A percentile compares a stretch with the other conserved stretches of the same genome.
These are phyloP conservation scores for Fratercula arctica DNA, from an alignment of 2,797 vertebrate species.

Conservation along the genomic window DNA sequence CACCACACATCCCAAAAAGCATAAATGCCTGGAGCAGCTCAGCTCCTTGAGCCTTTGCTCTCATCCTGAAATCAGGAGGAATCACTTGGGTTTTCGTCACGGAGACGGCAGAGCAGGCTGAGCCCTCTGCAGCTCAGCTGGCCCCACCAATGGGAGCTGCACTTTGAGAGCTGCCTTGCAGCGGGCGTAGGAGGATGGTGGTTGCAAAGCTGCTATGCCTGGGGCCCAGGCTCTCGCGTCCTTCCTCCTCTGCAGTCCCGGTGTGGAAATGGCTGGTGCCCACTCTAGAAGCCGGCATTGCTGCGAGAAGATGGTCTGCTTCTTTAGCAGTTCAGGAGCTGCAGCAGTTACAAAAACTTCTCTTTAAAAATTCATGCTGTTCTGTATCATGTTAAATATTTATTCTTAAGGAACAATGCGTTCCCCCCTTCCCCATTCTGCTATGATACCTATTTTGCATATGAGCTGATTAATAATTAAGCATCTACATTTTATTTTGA, in stretches of 20 bases:
- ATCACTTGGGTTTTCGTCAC: not conserved
- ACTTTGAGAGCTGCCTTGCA: not conserved
- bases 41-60: not conserved
- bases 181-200: not conserved
- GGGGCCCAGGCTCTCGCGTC: not conserved
- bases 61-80: not conserved
- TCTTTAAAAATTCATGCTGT: slow-evolving; percentile 66
- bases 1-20: not conserved
- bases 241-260: not conserved
- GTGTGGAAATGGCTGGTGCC: not conserved
- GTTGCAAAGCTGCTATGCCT: not conserved
- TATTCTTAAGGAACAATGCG: slow-evolving; percentile 57
- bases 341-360: slow-evolving; percentile 50
- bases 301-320: slow-evolving; percentile 5
- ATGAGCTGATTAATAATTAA: slow-evolving; percentile 69
- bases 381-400: slow-evolving; percentile 71
- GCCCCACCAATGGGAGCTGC: not conserved
- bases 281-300: not conserved
- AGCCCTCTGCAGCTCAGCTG: not conserved
- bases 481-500: slow-evolving; percentile 50
- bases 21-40: not conserved
- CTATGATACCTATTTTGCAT: slow-evolving; percentile 67
- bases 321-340: slow-evolving; percentile 20
- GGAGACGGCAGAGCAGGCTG: not conserved
- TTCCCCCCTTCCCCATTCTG: slow-evolving; percentile 3